Conservation (phyloP, 92 coral and sea anemone genomes). For the Anthopleura xanthogrammica region DNA sequence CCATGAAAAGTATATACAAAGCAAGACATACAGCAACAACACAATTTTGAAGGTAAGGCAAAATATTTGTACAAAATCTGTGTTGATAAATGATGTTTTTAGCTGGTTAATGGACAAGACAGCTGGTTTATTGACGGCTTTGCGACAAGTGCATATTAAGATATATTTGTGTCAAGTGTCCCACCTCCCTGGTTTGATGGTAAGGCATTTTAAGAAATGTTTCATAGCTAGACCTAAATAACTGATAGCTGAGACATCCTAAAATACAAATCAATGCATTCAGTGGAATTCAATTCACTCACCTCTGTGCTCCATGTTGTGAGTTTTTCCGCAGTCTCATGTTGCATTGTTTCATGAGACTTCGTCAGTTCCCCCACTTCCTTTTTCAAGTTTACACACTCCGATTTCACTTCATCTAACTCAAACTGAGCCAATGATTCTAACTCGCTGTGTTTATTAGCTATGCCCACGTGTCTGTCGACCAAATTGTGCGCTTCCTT, state of each 20-base stretch:
- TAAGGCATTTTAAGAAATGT: background rate
- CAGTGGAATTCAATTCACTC: slow-evolving; percentile 14
- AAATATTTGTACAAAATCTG: no score
- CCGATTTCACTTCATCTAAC: slow-evolving; percentile 78
- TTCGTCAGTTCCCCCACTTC: slow-evolving; percentile 40
- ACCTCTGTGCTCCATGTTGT: slow-evolving; percentile 23
- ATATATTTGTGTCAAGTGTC: no score
- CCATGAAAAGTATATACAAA: no score
- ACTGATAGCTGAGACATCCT: background rate
- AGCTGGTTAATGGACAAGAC: no score
- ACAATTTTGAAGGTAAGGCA: no score
- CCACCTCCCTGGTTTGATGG: no score
- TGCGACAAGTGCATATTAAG: no score
- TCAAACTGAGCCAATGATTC: slow-evolving; percentile 78
- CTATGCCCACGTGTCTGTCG: slow-evolving; percentile 71
- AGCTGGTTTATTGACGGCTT: no score
- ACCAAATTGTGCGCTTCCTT: slow-evolving; percentile 71
- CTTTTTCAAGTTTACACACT: slow-evolving; percentile 45
- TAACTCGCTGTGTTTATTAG: slow-evolving; percentile 71
- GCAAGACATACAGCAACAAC: no score
- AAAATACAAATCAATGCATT: background rate
- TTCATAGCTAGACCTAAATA: background rate
- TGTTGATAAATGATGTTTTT: no score
- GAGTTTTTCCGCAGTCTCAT: slow-evolving; percentile 30
- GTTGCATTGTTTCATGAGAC: slow-evolving; percentile 31